Evolutionary conservation across 2,113 vertebrate species (phyloP), one percentile per base, ranked within the genome.

Genomic region (Serilophus lunatus): DNA sequence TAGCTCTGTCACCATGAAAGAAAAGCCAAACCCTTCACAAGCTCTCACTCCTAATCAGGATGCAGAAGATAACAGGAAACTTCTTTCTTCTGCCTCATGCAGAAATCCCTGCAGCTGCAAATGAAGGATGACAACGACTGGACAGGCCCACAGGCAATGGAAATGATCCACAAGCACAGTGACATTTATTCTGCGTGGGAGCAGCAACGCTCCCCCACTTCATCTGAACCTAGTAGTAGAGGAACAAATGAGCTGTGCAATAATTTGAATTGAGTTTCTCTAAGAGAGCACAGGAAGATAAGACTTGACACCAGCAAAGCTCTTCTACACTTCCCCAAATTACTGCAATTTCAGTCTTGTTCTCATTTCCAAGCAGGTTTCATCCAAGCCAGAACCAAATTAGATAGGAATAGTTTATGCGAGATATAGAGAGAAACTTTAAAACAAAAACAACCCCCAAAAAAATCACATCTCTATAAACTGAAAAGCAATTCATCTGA

Each of bases 251-350:
- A 97, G 88, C 92, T 97, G 96, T 95, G 95, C 90, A 95, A 84
- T 95, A 75, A 96, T 93, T 94, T 95, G 95, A 97, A 96, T 95
- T 92, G 94, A 97, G 96, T 92, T 94, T 96, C 92, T 92, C 88
- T 88, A 95, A 84, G 82, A 96, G 76, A 97, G 86, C 92, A 86
- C 47, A 82, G 82, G 68, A 94, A 97, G 88, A 92, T 94, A 90
- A 96, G 93, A 90, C 51, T 88, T 95, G 95, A 96, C 90, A 95
- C 75, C 18, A 26, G 82, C 92, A 94, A 94, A 96, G 90, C 92
- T 95, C 93, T 93, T 90, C 92, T 47, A 53, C 1, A 23, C 80
- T 95, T 95, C 51, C 53, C 76, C 95, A 96, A 93, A 96, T 97
- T 88, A 96, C 94, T 90, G 96, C 92, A 96, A 96, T 96, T 96